Conservation (phyloP, 2,888 invertebrate genomes). For the Ptilodon capucinus region DNA sequence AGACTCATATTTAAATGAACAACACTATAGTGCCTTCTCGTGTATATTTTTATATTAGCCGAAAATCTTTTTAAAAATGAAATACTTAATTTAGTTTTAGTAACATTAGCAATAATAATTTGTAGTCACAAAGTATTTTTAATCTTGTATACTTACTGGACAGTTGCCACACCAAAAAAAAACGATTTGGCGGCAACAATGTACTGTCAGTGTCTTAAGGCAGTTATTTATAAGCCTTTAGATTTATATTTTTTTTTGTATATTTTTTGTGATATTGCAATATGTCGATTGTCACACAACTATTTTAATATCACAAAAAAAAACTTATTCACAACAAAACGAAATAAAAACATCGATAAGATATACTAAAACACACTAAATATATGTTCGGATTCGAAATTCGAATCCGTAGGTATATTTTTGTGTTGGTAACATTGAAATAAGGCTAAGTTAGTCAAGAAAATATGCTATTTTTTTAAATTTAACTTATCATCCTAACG, state of each 20-base stretch:
- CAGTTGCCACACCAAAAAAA: constrained; percentile 39
- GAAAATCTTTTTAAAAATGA: constrained; percentile 15
- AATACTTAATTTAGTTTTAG: constrained; percentile 32
- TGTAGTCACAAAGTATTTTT: constrained; percentile 42
- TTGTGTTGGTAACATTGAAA: no score
- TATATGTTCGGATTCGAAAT: no score
- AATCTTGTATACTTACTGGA: constrained; percentile 24
- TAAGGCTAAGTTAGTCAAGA: no score
- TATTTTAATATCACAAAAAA: no score
- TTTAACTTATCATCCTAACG: no score
- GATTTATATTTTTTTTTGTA: constrained; percentile 4
- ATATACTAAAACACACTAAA: no score
- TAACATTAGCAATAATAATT: constrained; percentile 23
- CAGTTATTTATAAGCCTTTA: constrained; percentile 15
- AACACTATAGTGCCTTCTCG: constrained; percentile 1
- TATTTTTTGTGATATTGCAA: no score
- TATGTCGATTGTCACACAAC: no score
- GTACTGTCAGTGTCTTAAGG: constrained; percentile 14
- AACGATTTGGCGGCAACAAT: constrained; percentile 17
- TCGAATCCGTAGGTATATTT: no score
- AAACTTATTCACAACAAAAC: no score
- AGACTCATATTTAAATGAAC: constrained; percentile 20
- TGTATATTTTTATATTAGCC: constrained; percentile 7
- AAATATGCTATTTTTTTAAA: no score
- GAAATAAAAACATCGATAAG: no score